These are phyloP conservation scores for Sternotherus odoratus DNA, from an alignment of 2,797 vertebrate genomes.

Conservation along the genomic window DNA sequence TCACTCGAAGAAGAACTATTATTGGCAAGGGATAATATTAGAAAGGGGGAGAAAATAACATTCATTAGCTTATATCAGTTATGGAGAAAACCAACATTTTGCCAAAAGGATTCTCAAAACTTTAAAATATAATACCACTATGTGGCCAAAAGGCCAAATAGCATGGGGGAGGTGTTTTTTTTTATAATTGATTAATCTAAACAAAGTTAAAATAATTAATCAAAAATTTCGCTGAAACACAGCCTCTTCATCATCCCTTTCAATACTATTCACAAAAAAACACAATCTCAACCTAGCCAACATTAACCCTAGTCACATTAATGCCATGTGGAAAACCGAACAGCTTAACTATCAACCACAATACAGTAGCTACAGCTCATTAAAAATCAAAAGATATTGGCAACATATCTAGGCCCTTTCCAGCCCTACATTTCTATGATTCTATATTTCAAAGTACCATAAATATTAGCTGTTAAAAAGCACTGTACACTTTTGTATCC, in stretches of 20 bases:
- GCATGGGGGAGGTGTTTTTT: accelerated
- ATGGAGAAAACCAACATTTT: accelerated
- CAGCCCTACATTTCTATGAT: neutral
- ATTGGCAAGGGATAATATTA: neutral
- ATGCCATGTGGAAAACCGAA: neutral
- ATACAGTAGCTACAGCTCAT: accelerated
- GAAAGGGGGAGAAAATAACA: neutral
- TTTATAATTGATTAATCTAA: too few relatives aligned
- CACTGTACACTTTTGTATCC: too few relatives aligned
- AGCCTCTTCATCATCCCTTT: neutral
- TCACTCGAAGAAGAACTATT: too few relatives aligned
- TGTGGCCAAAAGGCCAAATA: neutral
- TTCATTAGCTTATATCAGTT: neutral
- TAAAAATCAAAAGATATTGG: neutral
- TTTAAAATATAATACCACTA: neutral
- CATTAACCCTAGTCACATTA: neutral
- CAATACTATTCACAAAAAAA: accelerated
- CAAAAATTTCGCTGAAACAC: neutral
- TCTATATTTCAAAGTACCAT: neutral
- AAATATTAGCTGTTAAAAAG: neutral
- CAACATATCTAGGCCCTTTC: neutral
- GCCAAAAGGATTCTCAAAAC: accelerated
- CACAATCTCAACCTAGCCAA: neutral
- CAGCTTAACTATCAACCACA: neutral
- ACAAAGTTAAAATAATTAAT: too few relatives aligned